Base-by-base conservation (phyloP, 2,797 vertebrate genomes). In the Squalus acanthias region DNA sequence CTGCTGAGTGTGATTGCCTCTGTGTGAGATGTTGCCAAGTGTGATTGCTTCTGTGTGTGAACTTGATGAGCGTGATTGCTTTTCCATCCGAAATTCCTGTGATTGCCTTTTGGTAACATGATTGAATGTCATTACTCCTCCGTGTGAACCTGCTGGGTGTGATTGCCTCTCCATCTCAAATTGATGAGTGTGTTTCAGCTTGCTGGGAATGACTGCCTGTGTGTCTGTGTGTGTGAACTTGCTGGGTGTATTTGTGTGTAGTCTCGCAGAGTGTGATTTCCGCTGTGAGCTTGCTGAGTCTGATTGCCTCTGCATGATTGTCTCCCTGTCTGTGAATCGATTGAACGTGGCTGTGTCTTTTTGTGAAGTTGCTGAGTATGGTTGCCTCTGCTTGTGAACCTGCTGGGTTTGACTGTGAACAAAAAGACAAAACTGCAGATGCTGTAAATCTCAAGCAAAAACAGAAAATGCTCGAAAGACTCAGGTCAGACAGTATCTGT, bases 1-100 rank as follows among this genome's bases (percentile, higher is more conserved):
- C 20, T 17, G n/a, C 89, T 92, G 60, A 46, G n/a, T 93, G 63
- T 69, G 65, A 93, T 67, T 91, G 88, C 88, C 60, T 33, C 88
- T 91, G 57, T 60, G 57, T n/a, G 88, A 63, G 88, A 91, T 33
- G 10, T n/a, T 91, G 88, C 88, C 57, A 85, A 85, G 88, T 63
- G 88, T 60, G 60, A 91, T 91, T 15, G 87, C 87, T 60, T 88
- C 85, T 91, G 88, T 15, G 57, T 91, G 60, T 63, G 88, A 91
- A 91, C 60, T n/a, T 65, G 87, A 89, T 60, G 26, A 60, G 87
- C 9, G 26, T 89, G 53, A 57, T n/a, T 91, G 57, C 88, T 63
- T 33, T 63, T 91, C 88, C 88, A 63, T 91, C 88, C n/a, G 88
- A 91, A 63, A 91, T 91, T 91, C 88, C 88, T 17, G 88, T 20